A percentile compares a stretch with the other conserved stretches of the same genome.
phyloP scores from a whole-genome alignment of 1,140 invertebrate genomes.

The Gerris buenoi region DNA sequence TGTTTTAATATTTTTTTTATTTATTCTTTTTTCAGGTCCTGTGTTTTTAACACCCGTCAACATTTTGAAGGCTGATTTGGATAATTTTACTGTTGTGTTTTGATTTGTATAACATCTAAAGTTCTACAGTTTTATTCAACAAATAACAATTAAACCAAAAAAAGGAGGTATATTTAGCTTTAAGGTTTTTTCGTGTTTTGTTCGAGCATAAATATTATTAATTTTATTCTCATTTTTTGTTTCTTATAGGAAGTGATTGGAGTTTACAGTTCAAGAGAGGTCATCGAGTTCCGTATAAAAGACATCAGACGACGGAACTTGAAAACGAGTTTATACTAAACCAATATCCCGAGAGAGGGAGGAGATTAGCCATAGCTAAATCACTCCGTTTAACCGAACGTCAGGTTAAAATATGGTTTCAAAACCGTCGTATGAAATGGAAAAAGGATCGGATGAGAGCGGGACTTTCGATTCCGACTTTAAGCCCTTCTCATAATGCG shows the following conservation, averaged over 20 bases:
- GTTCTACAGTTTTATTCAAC: too few species aligned
- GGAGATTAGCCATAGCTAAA: slow-evolving; percentile 95
- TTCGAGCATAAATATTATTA: too few species aligned
- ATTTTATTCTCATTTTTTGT: slow-evolving; percentile 7
- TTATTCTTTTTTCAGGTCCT: too few species aligned
- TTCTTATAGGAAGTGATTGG: slow-evolving; percentile 14
- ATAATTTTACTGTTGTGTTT: too few species aligned
- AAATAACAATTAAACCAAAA: too few species aligned
- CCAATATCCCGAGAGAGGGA: slow-evolving; percentile 89
- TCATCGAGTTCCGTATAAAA: slow-evolving; percentile 54
- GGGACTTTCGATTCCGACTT: slow-evolving; percentile 6
- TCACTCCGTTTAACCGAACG: slow-evolving; percentile 87
- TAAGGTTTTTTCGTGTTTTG: too few species aligned
- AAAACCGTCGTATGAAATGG: slow-evolving; percentile 96
- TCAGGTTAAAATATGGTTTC: slow-evolving; percentile 95
- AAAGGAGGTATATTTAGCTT: too few species aligned
- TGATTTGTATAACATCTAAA: too few species aligned
- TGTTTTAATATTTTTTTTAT: too few species aligned
- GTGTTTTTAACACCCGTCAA: too few species aligned
- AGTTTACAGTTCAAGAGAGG: slow-evolving; percentile 13
- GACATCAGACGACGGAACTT: slow-evolving; percentile 91
- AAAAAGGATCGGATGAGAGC: slow-evolving; percentile 52
- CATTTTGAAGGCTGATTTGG: too few species aligned
- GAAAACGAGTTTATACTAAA: slow-evolving; percentile 99
- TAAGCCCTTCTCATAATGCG: neutral